Evolutionary conservation across 1,140 invertebrate species (phyloP).

Genomic region (Chelonus insularis): DNA sequence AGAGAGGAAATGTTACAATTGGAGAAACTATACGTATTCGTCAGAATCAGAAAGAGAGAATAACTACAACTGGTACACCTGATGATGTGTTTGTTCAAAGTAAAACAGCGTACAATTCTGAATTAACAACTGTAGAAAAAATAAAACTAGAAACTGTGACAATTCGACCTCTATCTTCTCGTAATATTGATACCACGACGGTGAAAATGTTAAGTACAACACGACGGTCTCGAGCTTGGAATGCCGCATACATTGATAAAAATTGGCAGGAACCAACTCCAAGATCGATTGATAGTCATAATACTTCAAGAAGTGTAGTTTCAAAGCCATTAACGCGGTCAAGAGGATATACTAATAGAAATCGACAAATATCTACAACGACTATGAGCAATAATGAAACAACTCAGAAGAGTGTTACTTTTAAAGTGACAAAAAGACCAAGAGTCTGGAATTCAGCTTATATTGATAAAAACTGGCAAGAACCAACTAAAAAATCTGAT

Average conservation of each 20-base stretch:
- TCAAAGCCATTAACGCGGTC: slow-evolving; percentile 23
- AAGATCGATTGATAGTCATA: not conserved
- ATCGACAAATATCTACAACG: slow-evolving; percentile 23
- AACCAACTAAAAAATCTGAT: slow-evolving; percentile 16
- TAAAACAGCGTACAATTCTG: slow-evolving; percentile 13
- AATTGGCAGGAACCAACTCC: slow-evolving; percentile 24
- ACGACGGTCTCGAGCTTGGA: slow-evolving; percentile 6
- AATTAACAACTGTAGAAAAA: not conserved
- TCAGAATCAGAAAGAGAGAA: not conserved
- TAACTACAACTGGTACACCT: not conserved
- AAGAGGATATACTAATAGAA: slow-evolving; percentile 26
- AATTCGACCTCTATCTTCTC: not conserved
- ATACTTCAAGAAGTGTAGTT: not conserved
- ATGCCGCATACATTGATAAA: slow-evolving; percentile 22
- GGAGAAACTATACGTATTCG: slow-evolving; percentile 4
- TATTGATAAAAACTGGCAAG: slow-evolving; percentile 30
- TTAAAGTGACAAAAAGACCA: slow-evolving; percentile 24
- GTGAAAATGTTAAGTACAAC: not conserved
- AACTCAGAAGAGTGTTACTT: not conserved
- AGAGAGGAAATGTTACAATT: slow-evolving; percentile 4
- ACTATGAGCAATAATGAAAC: not conserved
- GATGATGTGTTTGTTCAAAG: slow-evolving; percentile 15
- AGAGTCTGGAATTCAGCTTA: slow-evolving; percentile 26
- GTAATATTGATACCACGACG: not conserved
- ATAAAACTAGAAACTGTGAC: not conserved